A percentile compares a stretch with the other conserved stretches of the same genome.
phyloP scores from a whole-genome alignment of 2,113 vertebrate species.

The Campylomormyrus tamandua region DNA sequence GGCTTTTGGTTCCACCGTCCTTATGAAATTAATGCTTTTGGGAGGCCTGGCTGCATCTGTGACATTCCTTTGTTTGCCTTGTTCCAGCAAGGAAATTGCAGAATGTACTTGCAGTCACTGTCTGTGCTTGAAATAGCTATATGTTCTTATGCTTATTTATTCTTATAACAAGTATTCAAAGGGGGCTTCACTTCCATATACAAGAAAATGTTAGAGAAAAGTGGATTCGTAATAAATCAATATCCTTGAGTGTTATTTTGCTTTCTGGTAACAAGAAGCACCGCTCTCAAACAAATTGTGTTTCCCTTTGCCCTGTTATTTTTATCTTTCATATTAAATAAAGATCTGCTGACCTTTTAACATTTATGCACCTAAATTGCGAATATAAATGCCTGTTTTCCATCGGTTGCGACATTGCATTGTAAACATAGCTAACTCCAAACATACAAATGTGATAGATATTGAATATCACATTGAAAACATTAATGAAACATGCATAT shows the following conservation, averaged over 20 bases:
- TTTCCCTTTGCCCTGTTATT: neutral
- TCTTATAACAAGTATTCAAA: neutral
- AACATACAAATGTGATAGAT: neutral
- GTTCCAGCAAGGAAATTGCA: neutral
- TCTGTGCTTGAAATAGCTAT: neutral
- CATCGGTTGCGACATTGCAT: neutral
- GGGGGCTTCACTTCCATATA: neutral
- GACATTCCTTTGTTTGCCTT: neutral
- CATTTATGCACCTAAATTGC: neutral
- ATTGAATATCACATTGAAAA: neutral
- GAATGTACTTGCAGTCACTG: neutral
- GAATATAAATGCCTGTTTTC: neutral
- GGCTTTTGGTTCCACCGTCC: neutral
- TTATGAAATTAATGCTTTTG: neutral
- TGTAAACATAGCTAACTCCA: neutral
- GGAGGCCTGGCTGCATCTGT: neutral
- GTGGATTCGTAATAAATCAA: neutral
- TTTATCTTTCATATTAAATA: neutral
- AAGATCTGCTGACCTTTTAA: neutral
- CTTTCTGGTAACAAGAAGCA: neutral
- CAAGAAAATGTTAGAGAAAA: neutral
- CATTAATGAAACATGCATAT: neutral
- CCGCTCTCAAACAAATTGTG: neutral
- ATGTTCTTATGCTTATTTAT: neutral
- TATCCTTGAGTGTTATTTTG: neutral